Evolutionary conservation across 2,113 vertebrate species (phyloP), one percentile per base, ranked within the genome.

Genomic region (Burhinus oedicnemus): DNA sequence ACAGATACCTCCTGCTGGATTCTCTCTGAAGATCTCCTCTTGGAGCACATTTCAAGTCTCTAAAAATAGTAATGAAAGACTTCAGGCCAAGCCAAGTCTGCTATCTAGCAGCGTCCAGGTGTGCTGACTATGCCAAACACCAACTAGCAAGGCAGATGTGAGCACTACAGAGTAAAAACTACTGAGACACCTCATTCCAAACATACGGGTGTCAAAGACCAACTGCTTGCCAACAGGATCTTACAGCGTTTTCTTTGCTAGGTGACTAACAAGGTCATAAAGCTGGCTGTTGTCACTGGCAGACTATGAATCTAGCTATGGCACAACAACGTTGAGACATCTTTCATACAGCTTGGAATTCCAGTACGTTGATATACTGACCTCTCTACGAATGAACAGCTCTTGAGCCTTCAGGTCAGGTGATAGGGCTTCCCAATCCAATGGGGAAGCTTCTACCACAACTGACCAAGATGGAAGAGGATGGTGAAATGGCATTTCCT

Each of bases 401-500:
- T 76, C 83, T 75, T 49, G 72, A 90, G 91, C 74, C 78, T 88
- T 81, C 62, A 49, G 61, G 68, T 42, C 68, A 80, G 64, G 78
- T 38, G 61, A 76, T 20, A 90, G 61, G 61, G 78, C 91, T 88
- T 66, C 87, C 87, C 91, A 93, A 61, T 49, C 62, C 91, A 76
- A 32, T 25, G 57, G 68, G 83, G 62, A 93, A 93, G 94, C 87
- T 88, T 65, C 84, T 80, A 76, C 57, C 68, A 91, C 74, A 76
- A 45, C n/a, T 80, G 62, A 88, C 32, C 87, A 76, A 93, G 87
- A 57, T 80, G 79, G 83, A 80, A 93, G 74, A 95, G 91, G 91
- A 83, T 70, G 74, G 74, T 88, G 91, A 88, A 76, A 93, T 81
- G 79, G 91, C 57, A 90, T 87, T 93, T 95, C 71, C 90, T 79